These are phyloP conservation scores for Indicator maculatus DNA, from an alignment of 2,113 vertebrate genomes.

Conservation along the genomic window DNA sequence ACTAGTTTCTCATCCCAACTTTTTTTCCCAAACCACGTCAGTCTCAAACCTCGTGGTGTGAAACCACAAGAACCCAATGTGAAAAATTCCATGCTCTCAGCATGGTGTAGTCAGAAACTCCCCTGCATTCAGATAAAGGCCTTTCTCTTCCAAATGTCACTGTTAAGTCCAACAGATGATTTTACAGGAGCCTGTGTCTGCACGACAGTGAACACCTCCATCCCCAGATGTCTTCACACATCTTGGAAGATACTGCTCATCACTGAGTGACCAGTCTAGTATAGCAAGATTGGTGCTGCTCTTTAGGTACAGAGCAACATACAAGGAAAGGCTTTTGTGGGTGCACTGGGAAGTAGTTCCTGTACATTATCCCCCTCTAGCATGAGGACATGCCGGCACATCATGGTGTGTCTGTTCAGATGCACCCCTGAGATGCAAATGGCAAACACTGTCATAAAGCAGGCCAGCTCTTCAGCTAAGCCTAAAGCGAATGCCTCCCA, in stretches of 20 bases:
- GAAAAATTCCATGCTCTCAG: conserved; percentile 13
- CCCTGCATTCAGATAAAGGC: neutral
- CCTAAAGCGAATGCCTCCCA: neutral
- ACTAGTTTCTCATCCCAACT: conserved; percentile 54
- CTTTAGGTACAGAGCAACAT: neutral
- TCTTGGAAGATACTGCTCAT: neutral
- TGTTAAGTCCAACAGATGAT: neutral
- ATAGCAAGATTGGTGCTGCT: neutral
- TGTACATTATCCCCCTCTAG: neutral
- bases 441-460: neutral
- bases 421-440: neutral
- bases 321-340: neutral
- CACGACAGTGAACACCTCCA: neutral
- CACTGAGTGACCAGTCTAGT: fast-evolving
- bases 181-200: neutral
- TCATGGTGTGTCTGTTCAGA: fast-evolving
- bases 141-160: neutral
- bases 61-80: conserved; percentile 37
- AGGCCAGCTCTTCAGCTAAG: neutral
- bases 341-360: neutral
- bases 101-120: neutral
- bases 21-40: neutral
- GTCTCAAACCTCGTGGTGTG: neutral
- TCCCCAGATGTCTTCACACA: fast-evolving
- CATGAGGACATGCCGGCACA: neutral